These are phyloP conservation scores for Microhierax caerulescens DNA, from an alignment of 2,797 vertebrate species.

Conservation along the genomic window DNA sequence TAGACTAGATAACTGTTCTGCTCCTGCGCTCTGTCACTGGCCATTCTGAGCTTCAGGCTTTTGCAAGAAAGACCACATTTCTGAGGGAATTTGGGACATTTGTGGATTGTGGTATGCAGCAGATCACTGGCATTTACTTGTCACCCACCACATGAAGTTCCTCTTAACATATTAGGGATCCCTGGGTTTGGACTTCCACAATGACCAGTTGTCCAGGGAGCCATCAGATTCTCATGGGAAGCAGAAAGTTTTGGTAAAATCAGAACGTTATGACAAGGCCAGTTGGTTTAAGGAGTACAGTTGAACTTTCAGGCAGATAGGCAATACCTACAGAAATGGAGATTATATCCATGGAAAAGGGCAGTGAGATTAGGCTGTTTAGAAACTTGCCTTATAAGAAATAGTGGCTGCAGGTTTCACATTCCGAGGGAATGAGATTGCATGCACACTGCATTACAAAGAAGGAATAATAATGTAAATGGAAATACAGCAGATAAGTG, in stretches of 20 bases:
- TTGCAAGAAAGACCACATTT: background rate
- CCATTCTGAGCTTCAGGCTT: background rate
- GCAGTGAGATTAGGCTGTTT: background rate
- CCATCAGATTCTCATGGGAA: background rate
- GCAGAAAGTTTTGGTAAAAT: background rate
- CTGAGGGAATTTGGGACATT: background rate
- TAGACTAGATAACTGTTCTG: background rate
- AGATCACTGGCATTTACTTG: background rate
- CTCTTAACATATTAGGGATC: background rate
- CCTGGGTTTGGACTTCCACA: background rate
- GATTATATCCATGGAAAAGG: background rate
- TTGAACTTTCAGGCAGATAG: background rate
- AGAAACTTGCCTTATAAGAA: background rate
- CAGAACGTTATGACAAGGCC: background rate
- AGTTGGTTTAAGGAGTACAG: background rate
- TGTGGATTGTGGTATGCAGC: background rate
- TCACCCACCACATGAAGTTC: background rate
- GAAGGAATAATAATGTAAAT: constrained; percentile 30
- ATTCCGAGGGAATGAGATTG: background rate
- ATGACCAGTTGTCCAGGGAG: background rate
- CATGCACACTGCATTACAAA: background rate
- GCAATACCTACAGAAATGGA: background rate
- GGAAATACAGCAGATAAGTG: background rate
- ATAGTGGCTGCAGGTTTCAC: background rate
- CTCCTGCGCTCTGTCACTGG: background rate